Evolutionary conservation across 2,888 invertebrate genomes (phyloP).

Genomic region (Nasonia oneida): DNA sequence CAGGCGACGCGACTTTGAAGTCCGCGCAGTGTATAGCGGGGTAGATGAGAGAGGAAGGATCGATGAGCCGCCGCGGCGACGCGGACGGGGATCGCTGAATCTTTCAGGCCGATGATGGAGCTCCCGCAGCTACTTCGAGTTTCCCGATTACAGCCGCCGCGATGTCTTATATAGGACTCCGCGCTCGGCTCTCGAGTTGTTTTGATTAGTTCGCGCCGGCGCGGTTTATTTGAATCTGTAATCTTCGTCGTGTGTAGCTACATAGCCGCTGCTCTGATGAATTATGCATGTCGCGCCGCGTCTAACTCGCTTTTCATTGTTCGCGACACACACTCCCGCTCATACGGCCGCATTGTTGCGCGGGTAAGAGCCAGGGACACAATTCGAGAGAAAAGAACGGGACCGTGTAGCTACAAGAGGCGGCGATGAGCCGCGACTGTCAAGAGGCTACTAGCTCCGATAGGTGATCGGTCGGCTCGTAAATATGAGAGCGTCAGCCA

Average conservation of each 20-base stretch:
- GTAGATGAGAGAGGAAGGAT: not conserved
- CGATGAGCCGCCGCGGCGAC: not conserved
- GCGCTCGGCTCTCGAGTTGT: not conserved
- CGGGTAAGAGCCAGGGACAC: not conserved
- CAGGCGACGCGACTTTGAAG: slow-evolving; percentile 57
- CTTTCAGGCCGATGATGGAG: slow-evolving; percentile 48
- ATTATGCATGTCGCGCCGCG: slow-evolving; percentile 27
- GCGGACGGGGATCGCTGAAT: slow-evolving; percentile 42
- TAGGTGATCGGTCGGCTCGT: slow-evolving; percentile 38
- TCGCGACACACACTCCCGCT: not conserved
- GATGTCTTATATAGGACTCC: not conserved
- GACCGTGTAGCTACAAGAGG: not conserved
- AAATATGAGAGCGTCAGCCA: slow-evolving; percentile 56
- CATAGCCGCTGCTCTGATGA: not conserved
- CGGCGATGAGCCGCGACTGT: slow-evolving; percentile 37
- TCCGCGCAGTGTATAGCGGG: slow-evolving; percentile 25
- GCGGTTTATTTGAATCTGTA: not conserved
- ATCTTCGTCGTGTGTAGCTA: not conserved
- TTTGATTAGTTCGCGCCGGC: not conserved
- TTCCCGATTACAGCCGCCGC: slow-evolving; percentile 41
- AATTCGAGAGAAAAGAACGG: slow-evolving; percentile 29
- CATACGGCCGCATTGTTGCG: not conserved
- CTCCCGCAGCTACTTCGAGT: not conserved
- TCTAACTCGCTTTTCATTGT: slow-evolving; percentile 17
- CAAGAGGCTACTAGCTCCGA: slow-evolving; percentile 10